phyloP scores from a whole-genome alignment of 2,113 vertebrate species.

The Grus americana region DNA sequence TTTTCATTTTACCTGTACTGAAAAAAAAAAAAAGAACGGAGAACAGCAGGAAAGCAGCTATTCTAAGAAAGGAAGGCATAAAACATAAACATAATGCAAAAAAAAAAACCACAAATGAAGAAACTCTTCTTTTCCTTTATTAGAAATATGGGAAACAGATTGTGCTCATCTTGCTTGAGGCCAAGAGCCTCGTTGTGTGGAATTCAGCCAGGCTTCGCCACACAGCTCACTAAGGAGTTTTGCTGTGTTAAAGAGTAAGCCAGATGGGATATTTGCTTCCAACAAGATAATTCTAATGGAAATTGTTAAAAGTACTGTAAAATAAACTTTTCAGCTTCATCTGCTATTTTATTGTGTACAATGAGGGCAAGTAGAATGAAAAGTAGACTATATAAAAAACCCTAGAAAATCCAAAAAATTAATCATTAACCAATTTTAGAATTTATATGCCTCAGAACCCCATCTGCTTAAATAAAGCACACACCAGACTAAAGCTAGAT shows the following conservation, averaged over 20 bases:
- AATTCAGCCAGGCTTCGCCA: constrained; percentile 64
- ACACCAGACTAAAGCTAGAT: not conserved
- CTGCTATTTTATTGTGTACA: constrained; percentile 57
- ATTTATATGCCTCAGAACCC: not conserved
- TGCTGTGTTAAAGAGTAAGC: constrained; percentile 62
- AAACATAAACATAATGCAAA: constrained; percentile 58
- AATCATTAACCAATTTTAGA: not conserved
- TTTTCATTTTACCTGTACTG: constrained; percentile 64
- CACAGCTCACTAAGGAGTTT: constrained; percentile 62
- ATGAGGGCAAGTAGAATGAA: not conserved
- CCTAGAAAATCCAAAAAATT: not conserved
- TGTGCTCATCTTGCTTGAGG: constrained; percentile 72
- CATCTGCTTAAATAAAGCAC: not conserved
- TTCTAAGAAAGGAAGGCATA: constrained; percentile 54
- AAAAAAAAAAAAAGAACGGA: not conserved
- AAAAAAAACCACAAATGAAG: constrained; percentile 56
- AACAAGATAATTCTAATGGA: constrained; percentile 68
- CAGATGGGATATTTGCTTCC: constrained; percentile 78
- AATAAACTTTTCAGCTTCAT: constrained; percentile 72
- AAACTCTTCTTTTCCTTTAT: constrained; percentile 58
- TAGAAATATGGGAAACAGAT: constrained; percentile 74
- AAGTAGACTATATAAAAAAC: not conserved
- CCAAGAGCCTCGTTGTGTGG: constrained; percentile 56
- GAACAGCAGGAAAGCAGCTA: constrained; percentile 60
- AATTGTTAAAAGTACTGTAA: constrained; percentile 65